These are phyloP conservation scores for Chlorops oryzae DNA, from an alignment of 1,140 invertebrate genomes.

Conservation along the genomic window DNA sequence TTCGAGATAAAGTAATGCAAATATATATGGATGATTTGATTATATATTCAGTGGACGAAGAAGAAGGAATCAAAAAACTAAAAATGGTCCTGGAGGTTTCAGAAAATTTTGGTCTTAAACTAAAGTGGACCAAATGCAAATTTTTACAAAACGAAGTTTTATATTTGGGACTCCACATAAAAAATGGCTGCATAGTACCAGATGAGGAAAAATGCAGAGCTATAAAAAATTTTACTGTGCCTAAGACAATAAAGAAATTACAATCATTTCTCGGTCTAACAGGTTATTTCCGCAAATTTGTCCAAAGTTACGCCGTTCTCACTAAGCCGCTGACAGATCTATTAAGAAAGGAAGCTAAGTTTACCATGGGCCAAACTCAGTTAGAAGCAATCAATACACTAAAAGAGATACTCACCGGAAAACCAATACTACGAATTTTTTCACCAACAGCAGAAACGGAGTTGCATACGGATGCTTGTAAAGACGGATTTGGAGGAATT, in stretches of 20 bases:
- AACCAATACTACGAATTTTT: conserved; percentile 15
- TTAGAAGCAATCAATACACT: not conserved
- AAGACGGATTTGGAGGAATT: conserved; percentile 9
- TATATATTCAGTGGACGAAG: conserved; percentile 3
- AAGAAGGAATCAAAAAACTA: conserved; percentile 10
- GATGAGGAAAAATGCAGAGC: too few relatives aligned
- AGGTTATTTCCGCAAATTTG: conserved; percentile 11
- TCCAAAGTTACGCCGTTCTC: conserved; percentile 8
- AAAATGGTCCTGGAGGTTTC: conserved; percentile 8
- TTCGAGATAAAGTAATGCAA: conserved; percentile 9
- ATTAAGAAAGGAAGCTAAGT: conserved; percentile 8
- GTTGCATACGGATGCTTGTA: conserved; percentile 33
- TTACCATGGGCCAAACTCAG: not conserved
- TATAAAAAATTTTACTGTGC: too few relatives aligned
- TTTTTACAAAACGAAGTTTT: too few relatives aligned
- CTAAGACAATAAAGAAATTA: conserved; percentile 1
- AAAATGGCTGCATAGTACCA: too few relatives aligned
- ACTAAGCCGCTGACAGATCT: conserved; percentile 10
- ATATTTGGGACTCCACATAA: too few relatives aligned
- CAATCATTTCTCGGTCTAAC: conserved; percentile 10
- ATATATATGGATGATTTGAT: conserved; percentile 21
- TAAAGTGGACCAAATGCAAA: conserved; percentile 17
- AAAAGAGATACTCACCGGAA: not conserved
- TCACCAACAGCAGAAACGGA: conserved; percentile 32
- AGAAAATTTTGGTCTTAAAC: conserved; percentile 6